Conservation (phyloP, 2,888 invertebrate species). For the Coremacera marginata region DNA sequence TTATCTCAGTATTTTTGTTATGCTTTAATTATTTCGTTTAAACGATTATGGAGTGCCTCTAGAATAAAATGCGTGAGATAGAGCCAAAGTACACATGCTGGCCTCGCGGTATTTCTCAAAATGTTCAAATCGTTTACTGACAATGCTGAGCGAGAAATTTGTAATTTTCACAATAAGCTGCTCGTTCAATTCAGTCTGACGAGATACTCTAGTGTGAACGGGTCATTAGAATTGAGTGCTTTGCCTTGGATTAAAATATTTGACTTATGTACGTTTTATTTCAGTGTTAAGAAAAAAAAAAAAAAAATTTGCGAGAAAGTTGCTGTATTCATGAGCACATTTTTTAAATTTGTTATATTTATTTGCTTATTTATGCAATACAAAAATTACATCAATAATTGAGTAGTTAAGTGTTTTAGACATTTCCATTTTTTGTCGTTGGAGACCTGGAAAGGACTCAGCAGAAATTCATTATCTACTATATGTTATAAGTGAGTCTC, state of each 20-base stretch:
- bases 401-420: too few relatives aligned
- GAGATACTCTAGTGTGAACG: slow-evolving; percentile 63
- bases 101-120: background rate
- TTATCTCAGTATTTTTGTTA: too few relatives aligned
- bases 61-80: background rate
- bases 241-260: background rate
- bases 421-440: too few relatives aligned
- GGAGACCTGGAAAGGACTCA: too few relatives aligned
- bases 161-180: background rate
- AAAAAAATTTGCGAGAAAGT: background rate
- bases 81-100: slow-evolving; percentile 1
- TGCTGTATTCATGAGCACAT: too few relatives aligned
- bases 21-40: too few relatives aligned
- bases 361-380: too few relatives aligned
- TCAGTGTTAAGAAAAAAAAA: background rate
- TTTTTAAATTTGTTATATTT: too few relatives aligned
- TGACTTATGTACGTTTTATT: background rate
- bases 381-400: too few relatives aligned
- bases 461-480: too few relatives aligned
- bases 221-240: slow-evolving; percentile 44
- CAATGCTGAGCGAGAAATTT: background rate
- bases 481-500: too few relatives aligned
- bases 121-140: background rate
- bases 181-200: slow-evolving; percentile 57
- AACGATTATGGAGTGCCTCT: background rate